Evolutionary conservation across 2,888 invertebrate genomes (phyloP), one percentile per base, ranked within the genome.

Genomic region (Morinoia aosen): DNA sequence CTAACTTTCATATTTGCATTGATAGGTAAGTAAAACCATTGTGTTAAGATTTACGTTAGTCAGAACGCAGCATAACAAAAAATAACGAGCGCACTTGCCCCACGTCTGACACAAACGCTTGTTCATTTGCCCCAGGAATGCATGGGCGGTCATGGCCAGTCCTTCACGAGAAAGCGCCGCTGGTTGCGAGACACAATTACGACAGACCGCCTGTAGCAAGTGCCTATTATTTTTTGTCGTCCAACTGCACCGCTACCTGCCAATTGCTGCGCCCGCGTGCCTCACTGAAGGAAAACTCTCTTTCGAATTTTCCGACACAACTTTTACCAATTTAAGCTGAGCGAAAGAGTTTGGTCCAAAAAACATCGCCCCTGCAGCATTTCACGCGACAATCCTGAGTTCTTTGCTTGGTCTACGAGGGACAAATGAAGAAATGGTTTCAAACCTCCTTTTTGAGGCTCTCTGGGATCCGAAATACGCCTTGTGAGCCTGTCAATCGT

Each of bases 251-350:
- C 90, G 33, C 76, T 76, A 90, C 90, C 90, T 90, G 19, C 90
- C 90, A 48, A 90, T 90, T 90, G 90, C 90, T 40, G 40, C 40
- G 40, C 40, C 39, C 14, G 90, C 90, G 48, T 90, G 39, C 90
- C 90, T 90, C 90, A 12, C 25, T 16, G 48, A 90, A 90, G 40
- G 14, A 90, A 90, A 90, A 90, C 16, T 90, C 90, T 90, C 90
- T 90, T 90, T 39, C 90, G 48, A 90, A 90, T 90, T 90, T 90
- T 90, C 48, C 39, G 40, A 90, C 90, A 90, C 90, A 90, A 90
- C 90, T 90, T 90, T 90, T 40, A 90, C 40, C 90, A 90, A 90
- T 90, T 90, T 90, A 90, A 90, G 90, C 90, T 90, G 40, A 48
- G 90, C 90, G 48, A 90, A 90, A 90, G 90, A 90, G 90, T 90